Evolutionary conservation across 2,113 vertebrate species (phyloP), one percentile per base, ranked within the genome.

Genomic region (Porphyrio hochstetteri): DNA sequence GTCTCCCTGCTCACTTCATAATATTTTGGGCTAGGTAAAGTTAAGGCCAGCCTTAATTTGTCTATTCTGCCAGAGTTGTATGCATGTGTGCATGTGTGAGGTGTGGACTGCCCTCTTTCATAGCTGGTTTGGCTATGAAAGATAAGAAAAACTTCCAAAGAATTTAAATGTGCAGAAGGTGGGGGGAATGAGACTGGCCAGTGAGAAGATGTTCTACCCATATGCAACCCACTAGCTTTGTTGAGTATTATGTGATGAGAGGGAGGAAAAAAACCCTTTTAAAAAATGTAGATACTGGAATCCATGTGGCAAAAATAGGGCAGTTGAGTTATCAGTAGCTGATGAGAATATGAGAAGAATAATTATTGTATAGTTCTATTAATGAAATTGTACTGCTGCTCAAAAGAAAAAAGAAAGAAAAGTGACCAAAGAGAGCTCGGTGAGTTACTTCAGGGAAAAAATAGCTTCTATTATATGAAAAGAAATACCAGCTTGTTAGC

Each of bases 371-470:
- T 64, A 77, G 82, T 78, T 40, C 35, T 92, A 69, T 71, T 90
- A 93, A 81, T 78, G 82, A 93, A 95, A 90, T 88, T 68, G 42
- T 75, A 64, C 44, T 68, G 29, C 0, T 6, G 33, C 28, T 44
- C 46, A 64, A 80, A 78, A 93, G 46, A 36, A 81, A 79, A 60
- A 70, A 33, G 25, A 88, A 57, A 64, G 50, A 84, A 65, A 94
- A 80, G 76, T 86, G 57, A 64, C 80, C 57, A 71, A 93, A 93
- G 72, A 93, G n/a, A 82, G 33, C 33, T 77, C 8, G 1, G 15
- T 71, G 40, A 88, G 35, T 95, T 88, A 90, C 72, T 92, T 56
- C 40, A 70, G 42, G 70, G 63, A 36, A 83, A 85, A 96, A 95
- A 55, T 16, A 77, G 20, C 35, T 93, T 94, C 70, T 76, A 20